Conservation (phyloP, 2,888 invertebrate genomes). For the Julus scanicus region DNA sequence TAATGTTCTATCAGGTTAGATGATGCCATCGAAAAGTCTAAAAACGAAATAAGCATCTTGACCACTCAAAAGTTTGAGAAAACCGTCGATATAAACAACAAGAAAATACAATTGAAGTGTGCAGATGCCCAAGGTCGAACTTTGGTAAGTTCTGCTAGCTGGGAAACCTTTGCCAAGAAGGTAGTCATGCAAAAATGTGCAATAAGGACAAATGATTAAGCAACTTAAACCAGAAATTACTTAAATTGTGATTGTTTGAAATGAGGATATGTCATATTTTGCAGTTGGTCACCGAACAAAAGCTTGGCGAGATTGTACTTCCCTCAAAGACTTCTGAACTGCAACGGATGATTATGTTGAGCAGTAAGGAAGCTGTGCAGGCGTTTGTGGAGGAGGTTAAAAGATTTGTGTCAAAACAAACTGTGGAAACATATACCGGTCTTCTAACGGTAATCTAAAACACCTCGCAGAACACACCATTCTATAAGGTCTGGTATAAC, state of each 20-base stretch:
- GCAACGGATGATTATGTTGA: background rate
- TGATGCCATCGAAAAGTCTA: constrained; percentile 57
- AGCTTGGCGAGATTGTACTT: constrained; percentile 56
- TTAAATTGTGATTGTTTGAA: too few relatives aligned
- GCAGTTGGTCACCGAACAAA: constrained; percentile 57
- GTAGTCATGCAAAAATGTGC: background rate
- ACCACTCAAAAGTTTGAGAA: constrained; percentile 56
- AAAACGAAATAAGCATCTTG: constrained; percentile 49
- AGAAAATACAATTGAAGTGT: constrained; percentile 60
- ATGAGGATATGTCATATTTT: background rate
- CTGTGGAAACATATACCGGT: background rate
- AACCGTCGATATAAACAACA: constrained; percentile 59
- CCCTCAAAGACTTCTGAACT: constrained; percentile 57
- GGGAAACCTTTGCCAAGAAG: too few relatives aligned
- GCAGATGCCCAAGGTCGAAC: constrained; percentile 57
- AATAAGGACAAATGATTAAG: too few relatives aligned
- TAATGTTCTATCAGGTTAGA: constrained; percentile 57
- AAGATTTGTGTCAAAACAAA: background rate
- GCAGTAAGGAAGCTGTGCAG: background rate
- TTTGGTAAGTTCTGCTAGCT: constrained; percentile 54
- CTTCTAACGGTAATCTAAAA: constrained; percentile 4
- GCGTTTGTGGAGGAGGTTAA: background rate
- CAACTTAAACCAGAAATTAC: too few relatives aligned
- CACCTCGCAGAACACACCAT: background rate
- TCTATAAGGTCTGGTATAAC: background rate